These are phyloP conservation scores for Torymus aiolomorphi DNA, from an alignment of 2,888 invertebrate genomes.

Conservation along the genomic window DNA sequence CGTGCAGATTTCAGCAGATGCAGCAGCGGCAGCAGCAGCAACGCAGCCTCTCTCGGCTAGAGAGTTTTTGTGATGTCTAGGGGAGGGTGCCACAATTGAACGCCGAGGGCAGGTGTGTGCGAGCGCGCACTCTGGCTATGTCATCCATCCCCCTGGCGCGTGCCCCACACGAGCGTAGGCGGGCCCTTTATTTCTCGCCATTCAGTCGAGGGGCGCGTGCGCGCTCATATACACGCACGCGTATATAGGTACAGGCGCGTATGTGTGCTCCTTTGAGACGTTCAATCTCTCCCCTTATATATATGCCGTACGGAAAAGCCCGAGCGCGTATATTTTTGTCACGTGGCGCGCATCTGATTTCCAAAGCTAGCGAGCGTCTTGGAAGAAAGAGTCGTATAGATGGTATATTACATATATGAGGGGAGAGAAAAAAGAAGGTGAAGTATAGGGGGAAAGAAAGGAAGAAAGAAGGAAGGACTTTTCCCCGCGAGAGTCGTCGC, in stretches of 20 bases:
- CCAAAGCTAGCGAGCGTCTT: slow-evolving; percentile 7
- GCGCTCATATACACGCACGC: slow-evolving; percentile 58
- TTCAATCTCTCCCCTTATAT: background rate
- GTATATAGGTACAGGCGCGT: background rate
- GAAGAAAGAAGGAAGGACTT: slow-evolving; percentile 20
- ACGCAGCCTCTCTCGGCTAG: slow-evolving; percentile 11
- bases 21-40: no score
- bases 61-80: slow-evolving; percentile 66
- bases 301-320: background rate
- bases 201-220: slow-evolving; percentile 48
- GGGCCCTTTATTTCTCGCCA: slow-evolving; percentile 61
- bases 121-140: slow-evolving; percentile 21
- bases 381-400: slow-evolving; percentile 15
- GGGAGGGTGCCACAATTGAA: slow-evolving; percentile 68
- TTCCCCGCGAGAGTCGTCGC: slow-evolving; percentile 12
- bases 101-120: slow-evolving; percentile 72
- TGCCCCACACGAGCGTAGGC: slow-evolving; percentile 76
- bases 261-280: slow-evolving; percentile 29
- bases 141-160: slow-evolving; percentile 67
- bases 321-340: slow-evolving; percentile 42
- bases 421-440: background rate
- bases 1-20: no score
- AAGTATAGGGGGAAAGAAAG: background rate
- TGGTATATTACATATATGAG: slow-evolving; percentile 9
- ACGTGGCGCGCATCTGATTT: slow-evolving; percentile 64